Evolutionary conservation across 2,113 vertebrate genomes (phyloP), one percentile per base, ranked within the genome.

Genomic region (Phylloscopus whistleri): DNA sequence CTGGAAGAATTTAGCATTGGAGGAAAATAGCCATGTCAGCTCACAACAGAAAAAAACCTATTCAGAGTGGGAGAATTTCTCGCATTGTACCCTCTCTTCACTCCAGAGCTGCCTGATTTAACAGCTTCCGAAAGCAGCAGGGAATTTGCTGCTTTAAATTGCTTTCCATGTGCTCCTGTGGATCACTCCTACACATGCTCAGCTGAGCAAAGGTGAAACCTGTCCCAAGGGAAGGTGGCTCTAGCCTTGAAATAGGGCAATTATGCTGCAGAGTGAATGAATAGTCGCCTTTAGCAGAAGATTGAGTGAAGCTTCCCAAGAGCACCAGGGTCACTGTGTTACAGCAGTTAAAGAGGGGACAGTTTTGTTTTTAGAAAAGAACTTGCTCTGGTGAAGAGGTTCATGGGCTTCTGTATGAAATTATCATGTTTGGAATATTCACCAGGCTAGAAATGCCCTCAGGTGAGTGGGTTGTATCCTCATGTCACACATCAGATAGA

Each of bases 181-280:
- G 73, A 90, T 94, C 62, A 52, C 64, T 82, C 66, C 73, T 63
- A 84, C 90, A 93, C 83, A 53, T 49, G 66, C 83, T 87, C 76
- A 93, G 58, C 83, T 81, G 90, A 93, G 76, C 79, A 93, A 90
- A 96, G 94, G 94, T 96, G 95, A 96, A 97, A 95, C 73, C 49
- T 96, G 76, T 82, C 94, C 90, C 93, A 94, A 66, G 94, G 93
- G 93, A 94, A 96, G 68, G 95, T 89, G 75, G 46, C 56, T 86
- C 41, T 53, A 90, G 85, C 88, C 72, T 84, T 84, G 85, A 97
- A 95, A 93, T 86, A 89, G 85, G 76, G 44, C 90, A 93, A 35
- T 93, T 94, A 87, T 62, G 49, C 52, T 90, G 60, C 85, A 92
- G 76, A 93, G 82, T 67, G 87, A 86, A 74, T 56, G 90, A 89